Evolutionary conservation across 2,797 vertebrate genomes (phyloP), one percentile per base, ranked within the genome.

Genomic region (Spea hammondii): DNA sequence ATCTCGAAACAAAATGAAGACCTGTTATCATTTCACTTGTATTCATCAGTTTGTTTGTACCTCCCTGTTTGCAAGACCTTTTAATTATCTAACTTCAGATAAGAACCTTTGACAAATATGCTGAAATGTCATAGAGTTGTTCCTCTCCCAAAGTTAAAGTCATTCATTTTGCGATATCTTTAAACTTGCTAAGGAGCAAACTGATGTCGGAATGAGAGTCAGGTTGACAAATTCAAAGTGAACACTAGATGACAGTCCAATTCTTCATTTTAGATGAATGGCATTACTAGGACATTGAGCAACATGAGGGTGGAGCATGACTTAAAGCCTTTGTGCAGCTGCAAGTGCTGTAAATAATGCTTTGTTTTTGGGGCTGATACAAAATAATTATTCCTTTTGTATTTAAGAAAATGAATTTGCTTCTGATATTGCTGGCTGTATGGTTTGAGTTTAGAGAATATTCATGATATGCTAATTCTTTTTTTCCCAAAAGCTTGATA

Each of bases 161-260:
- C 9, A 62, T 62, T 62, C 4, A 2, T 62, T 62, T 62, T 62
- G n/a, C 9, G 4, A 17, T 14, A 12, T 62, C 59, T 62, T 62
- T 62, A 14, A 49, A n/a, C 32, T 70, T 70, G 51, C 14, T 44
- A 54, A 70, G 8, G 11, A 70, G 32, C n/a, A 7, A 9, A 8
- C 14, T 54, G 50, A 54, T 70, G 14, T 55, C 17, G 12, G 8
- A 47, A 67, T 11, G 65, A 14, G 49, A 70, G 62, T 73, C 47
- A 59, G 46, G 71, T 72, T 72, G 70, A 73, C 54, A 67, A 72
- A 73, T 59, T 67, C 66, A 70, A 53, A 75, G 14, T 50, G 59
- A 76, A 76, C 79, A 76, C 79, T 76, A 80, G 79, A 76, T 76
- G 79, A 80, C 79, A 80, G 67, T 76, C 67, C 60, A 59, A 66